phyloP scores from a whole-genome alignment of 2,888 invertebrate genomes.

The Carcina quercana region DNA sequence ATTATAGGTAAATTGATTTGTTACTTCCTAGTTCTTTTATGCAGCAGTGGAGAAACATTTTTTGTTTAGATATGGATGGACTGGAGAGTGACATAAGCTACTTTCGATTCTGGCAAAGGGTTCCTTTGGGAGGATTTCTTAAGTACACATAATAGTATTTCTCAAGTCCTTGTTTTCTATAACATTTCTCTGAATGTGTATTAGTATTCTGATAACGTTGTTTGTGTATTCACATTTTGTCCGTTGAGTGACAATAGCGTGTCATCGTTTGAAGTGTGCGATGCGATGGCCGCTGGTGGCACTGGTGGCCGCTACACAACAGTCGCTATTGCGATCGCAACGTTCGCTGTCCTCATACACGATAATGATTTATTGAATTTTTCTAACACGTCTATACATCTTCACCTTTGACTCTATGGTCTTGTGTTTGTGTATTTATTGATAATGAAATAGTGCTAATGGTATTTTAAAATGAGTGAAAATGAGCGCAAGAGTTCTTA shows the following conservation, averaged over 20 bases:
- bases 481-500: conserved; percentile 48
- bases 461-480: conserved; percentile 52
- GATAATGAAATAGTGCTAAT: not conserved
- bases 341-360: conserved; percentile 63
- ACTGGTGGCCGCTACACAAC: conserved; percentile 39
- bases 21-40: too few relatives aligned
- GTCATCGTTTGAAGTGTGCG: conserved; percentile 34
- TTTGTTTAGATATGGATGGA: too few relatives aligned
- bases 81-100: too few relatives aligned
- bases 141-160: too few relatives aligned
- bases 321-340: conserved; percentile 57
- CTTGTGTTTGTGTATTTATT: not conserved
- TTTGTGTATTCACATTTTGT: conserved; percentile 66
- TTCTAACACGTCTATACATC: conserved; percentile 26
- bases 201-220: conserved; percentile 35
- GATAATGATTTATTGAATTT: conserved; percentile 51
- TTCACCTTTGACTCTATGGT: not conserved
- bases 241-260: conserved; percentile 47
- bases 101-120: too few relatives aligned
- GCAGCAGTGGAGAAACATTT: too few relatives aligned
- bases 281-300: conserved; percentile 43
- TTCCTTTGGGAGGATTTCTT: too few relatives aligned
- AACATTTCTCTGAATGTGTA: too few relatives aligned
- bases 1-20: too few relatives aligned
- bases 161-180: too few relatives aligned